Base-by-base conservation (phyloP, 2,888 invertebrate genomes). In the Scotopteryx bipunctaria region DNA sequence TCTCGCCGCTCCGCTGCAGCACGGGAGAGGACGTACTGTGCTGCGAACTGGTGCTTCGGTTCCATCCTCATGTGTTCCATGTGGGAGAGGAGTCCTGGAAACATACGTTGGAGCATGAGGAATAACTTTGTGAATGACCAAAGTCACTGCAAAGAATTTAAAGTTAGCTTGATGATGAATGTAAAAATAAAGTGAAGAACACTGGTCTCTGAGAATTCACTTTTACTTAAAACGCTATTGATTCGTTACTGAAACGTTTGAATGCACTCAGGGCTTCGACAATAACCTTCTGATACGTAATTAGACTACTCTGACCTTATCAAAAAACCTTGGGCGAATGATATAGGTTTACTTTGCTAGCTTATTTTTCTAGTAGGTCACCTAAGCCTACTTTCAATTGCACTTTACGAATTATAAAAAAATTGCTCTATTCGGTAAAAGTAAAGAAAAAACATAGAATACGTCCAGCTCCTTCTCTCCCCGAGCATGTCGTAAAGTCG, bases 41-140 rank as follows among this genome's bases (percentile, higher is more conserved):
- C 97, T 29, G 97, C 97, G 75, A 98, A 98, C 83, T 97, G 97
- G 91, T 98, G 97, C 83, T 98, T 98, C 0, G 97, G 97, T 81
- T 98, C 97, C 97, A 97, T 97, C 73, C 97, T 93, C 97, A 98
- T 97, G 80, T 97, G 97, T 73, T 98, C 97, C 97, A 98, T 97
- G 81, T 98, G 98, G 52, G 96, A 96, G 51, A 98, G 92, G 19
- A 98, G 92, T 73, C 97, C 98, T 98, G 90, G 17, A 92, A 89
- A 33, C 14, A n/a, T 4, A 32, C 23, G 9, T 16, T 16, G 1
- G 3, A 6, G 3, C 6, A 19, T 41, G 0, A 35, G 17, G 1
- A 14, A 31, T 8, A n/a, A 6, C 3, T 25, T 27, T 11, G 1
- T 1, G 1, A 5, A 9, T 27, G 1, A 11, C 27, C 27, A 5